Percentiles rank a stretch among this genome's conserved stretches.
Evolutionary conservation across 2,797 vertebrate genomes (phyloP).

Genomic region (Coranthus polyacanthus): DNA sequence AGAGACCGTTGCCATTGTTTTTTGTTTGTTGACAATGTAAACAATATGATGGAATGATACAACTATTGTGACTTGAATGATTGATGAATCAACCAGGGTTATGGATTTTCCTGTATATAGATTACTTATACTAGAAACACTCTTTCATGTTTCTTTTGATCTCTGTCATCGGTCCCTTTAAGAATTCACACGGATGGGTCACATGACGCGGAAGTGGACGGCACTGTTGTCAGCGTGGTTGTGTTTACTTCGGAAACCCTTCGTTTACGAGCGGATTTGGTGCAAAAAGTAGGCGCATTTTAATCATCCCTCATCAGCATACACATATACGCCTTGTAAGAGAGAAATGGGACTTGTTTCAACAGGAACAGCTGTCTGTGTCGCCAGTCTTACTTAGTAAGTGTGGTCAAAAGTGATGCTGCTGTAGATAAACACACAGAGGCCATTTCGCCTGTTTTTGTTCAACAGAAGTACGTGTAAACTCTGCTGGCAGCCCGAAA

Average conservation of each 20-base stretch:
- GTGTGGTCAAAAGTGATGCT: slow-evolving; percentile 9
- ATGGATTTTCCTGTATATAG: too few species aligned
- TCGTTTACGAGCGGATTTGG: slow-evolving; percentile 38
- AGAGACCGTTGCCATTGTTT: too few species aligned
- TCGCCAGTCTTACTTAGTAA: slow-evolving; percentile 17
- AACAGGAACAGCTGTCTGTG: not conserved
- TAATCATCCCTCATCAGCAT: not conserved
- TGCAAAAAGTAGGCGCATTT: slow-evolving; percentile 2
- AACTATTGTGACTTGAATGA: too few species aligned
- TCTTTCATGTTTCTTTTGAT: too few species aligned
- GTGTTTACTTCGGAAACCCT: slow-evolving; percentile 70
- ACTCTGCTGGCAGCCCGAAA: slow-evolving; percentile 26
- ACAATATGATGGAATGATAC: too few species aligned
- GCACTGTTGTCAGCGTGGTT: slow-evolving; percentile 53
- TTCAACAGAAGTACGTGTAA: slow-evolving; percentile 4
- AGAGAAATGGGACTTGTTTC: slow-evolving; percentile 4
- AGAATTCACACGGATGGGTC: slow-evolving; percentile 41
- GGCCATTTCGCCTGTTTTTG: too few species aligned
- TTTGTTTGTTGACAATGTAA: too few species aligned
- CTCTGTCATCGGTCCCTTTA: slow-evolving; percentile 72
- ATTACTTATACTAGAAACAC: too few species aligned
- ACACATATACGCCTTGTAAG: not conserved
- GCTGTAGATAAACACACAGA: not conserved
- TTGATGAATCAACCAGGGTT: too few species aligned
- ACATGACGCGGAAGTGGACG: slow-evolving; percentile 59